These are phyloP conservation scores for Euzophera pinguis DNA, from an alignment of 2,888 invertebrate species.

Conservation along the genomic window DNA sequence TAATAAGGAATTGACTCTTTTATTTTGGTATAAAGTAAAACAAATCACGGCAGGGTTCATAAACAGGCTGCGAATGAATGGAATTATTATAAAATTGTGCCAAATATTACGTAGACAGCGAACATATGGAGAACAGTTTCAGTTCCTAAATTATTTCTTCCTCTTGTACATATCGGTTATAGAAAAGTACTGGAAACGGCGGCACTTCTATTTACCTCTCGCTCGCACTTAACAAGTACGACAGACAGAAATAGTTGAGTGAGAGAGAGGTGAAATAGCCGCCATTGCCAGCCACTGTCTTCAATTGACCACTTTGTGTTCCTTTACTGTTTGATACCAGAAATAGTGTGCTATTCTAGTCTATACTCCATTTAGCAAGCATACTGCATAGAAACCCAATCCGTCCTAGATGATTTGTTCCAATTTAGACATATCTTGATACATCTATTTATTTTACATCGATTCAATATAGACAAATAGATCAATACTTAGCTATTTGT, in stretches of 20 bases:
- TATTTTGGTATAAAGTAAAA: slow-evolving; percentile 22
- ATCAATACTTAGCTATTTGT: no score
- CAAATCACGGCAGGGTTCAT: not conserved
- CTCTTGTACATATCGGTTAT: not conserved
- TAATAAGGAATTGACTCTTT: slow-evolving; percentile 59
- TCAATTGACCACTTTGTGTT: no score
- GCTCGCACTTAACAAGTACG: no score
- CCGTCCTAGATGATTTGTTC: slow-evolving; percentile 9
- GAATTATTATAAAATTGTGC: slow-evolving; percentile 47
- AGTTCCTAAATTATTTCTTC: slow-evolving; percentile 9
- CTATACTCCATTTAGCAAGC: not conserved
- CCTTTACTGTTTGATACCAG: not conserved
- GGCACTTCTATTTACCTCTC: no score
- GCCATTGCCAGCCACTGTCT: no score
- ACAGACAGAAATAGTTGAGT: no score
- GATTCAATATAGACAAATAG: no score
- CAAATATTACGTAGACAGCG: slow-evolving; percentile 70
- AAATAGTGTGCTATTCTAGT: slow-evolving; percentile 9
- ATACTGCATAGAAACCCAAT: slow-evolving; percentile 9
- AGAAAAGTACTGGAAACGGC: no score
- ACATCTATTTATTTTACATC: no score
- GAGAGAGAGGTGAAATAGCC: no score
- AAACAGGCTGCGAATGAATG: not conserved
- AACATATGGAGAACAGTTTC: not conserved
- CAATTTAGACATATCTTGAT: slow-evolving; percentile 2